Conservation (phyloP, 2,888 invertebrate species). For the Drosophila atroscutellata region DNA sequence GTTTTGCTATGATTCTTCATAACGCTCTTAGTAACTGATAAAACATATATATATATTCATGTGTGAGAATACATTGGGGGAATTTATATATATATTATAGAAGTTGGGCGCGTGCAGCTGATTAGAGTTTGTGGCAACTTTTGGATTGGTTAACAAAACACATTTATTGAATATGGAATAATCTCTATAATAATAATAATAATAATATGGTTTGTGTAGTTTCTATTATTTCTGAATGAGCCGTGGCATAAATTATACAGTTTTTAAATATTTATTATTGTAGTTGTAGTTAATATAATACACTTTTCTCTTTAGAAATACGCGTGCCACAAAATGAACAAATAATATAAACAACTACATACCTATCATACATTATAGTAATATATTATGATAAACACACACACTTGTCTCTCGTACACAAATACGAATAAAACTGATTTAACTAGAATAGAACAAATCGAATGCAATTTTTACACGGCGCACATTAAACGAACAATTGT, state of each 20-base stretch:
- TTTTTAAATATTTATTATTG: conserved; percentile 57
- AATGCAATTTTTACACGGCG: conserved; percentile 63
- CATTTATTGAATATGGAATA: conserved; percentile 72
- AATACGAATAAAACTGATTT: conserved; percentile 21
- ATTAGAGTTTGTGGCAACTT: conserved; percentile 31
- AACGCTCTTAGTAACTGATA: neutral
- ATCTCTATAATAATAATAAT: conserved; percentile 60
- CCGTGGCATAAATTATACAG: conserved; percentile 68
- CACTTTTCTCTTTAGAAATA: conserved; percentile 59
- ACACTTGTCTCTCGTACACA: conserved; percentile 59
- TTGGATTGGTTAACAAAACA: conserved; percentile 65
- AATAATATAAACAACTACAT: conserved; percentile 67
- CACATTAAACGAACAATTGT: conserved; percentile 57
- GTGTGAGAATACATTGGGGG: neutral
- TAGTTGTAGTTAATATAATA: conserved; percentile 74
- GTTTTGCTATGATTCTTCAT: neutral
- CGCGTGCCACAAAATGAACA: conserved; percentile 66
- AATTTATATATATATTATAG: conserved; percentile 1
- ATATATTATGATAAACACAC: conserved; percentile 48
- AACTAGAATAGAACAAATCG: conserved; percentile 28
- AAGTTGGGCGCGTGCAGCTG: conserved; percentile 31
- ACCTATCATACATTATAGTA: conserved; percentile 10
- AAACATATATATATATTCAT: neutral
- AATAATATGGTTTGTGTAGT: conserved; percentile 48
- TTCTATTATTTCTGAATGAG: conserved; percentile 57